Percentiles rank a stretch among this genome's conserved stretches.
Conservation (phyloP, 2,888 invertebrate species). For the Apamea sordens region DNA sequence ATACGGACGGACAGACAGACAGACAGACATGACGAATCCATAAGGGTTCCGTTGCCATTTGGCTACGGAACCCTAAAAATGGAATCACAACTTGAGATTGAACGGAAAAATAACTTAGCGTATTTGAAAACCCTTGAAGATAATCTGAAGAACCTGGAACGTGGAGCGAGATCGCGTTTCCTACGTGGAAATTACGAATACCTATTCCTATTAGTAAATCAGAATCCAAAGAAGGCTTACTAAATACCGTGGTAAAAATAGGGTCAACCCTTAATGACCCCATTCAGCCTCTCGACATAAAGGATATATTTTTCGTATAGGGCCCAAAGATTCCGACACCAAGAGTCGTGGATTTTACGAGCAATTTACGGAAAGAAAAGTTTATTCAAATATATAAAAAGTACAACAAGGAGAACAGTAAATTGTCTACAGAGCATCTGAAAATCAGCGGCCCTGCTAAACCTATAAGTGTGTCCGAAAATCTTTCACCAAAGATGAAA, state of each 20-base stretch:
- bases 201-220: not conserved
- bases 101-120: not conserved
- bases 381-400: conserved; percentile 7
- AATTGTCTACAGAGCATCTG: not conserved
- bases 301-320: conserved; percentile 5
- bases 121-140: conserved; percentile 2
- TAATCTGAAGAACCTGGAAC: not conserved
- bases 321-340: not conserved
- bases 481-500: not conserved
- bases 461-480: not conserved
- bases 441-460: not conserved
- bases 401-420: not conserved
- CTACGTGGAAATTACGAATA: not conserved
- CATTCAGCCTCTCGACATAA: not conserved
- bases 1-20: too few species aligned
- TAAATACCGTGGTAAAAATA: not conserved
- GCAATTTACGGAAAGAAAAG: not conserved
- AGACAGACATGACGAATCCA: too few species aligned
- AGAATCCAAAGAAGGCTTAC: not conserved
- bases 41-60: too few species aligned
- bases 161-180: not conserved
- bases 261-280: not conserved
- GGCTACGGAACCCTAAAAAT: too few species aligned
- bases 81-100: not conserved
- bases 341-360: not conserved